Conservation (phyloP, 2,113 vertebrate species). For the Tychaedon coryphoeus region DNA sequence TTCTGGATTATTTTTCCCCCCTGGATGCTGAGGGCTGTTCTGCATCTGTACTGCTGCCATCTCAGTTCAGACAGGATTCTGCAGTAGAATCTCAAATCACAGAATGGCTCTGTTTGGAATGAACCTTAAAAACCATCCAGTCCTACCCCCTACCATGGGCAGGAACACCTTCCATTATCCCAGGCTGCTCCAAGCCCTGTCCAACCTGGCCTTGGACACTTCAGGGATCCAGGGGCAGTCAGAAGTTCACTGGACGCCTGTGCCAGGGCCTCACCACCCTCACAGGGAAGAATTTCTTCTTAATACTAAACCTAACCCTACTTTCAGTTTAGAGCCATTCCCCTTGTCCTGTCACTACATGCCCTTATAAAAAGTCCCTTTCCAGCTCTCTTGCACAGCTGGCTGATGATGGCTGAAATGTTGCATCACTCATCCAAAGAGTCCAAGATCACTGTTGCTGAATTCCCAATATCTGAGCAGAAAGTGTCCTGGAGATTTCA, state of each 20-base stretch:
- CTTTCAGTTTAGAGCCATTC: background rate
- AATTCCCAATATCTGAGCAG: background rate
- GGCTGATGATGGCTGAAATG: accelerated
- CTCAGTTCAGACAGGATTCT: background rate
- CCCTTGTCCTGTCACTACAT: background rate
- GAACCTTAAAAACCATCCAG: background rate
- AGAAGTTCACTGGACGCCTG: background rate
- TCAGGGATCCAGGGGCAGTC: background rate
- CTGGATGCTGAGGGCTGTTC: background rate
- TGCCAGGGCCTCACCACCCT: background rate
- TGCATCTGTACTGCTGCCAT: background rate
- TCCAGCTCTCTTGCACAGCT: background rate
- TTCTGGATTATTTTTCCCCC: background rate
- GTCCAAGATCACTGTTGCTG: background rate
- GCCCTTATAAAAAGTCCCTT: background rate
- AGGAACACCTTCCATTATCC: background rate
- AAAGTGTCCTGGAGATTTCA: background rate
- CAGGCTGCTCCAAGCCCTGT: accelerated
- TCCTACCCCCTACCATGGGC: background rate
- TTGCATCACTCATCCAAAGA: background rate
- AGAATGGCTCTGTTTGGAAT: background rate
- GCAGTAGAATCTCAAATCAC: background rate
- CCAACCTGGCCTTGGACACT: background rate
- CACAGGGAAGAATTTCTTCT: background rate
- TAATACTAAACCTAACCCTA: background rate